These are phyloP conservation scores for Ramphastos sulfuratus DNA, from an alignment of 2,113 vertebrate species.

Conservation along the genomic window DNA sequence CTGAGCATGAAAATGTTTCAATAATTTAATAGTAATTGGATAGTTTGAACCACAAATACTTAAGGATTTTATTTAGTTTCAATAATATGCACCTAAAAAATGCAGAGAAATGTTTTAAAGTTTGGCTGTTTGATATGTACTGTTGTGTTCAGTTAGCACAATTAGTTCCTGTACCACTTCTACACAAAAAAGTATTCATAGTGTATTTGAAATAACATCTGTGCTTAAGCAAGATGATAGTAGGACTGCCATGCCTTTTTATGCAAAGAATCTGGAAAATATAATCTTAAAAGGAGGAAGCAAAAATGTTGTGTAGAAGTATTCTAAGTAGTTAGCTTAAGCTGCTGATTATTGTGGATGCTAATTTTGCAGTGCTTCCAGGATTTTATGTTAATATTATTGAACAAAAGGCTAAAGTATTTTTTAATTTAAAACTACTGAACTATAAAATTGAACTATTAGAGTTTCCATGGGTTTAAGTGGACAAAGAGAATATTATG, in stretches of 20 bases:
- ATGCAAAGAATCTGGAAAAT: slow-evolving; percentile 21
- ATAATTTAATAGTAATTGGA: not conserved
- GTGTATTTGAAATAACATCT: not conserved
- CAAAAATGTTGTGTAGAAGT: slow-evolving; percentile 6
- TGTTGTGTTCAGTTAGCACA: not conserved
- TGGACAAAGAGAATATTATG: slow-evolving; percentile 64
- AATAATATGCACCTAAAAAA: not conserved
- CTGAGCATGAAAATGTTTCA: not conserved
- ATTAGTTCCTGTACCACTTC: not conserved
- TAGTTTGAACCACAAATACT: not conserved
- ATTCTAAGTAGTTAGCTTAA: slow-evolving; percentile 44
- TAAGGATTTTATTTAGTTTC: not conserved
- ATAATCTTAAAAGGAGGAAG: slow-evolving; percentile 15
- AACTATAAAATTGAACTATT: slow-evolving; percentile 73
- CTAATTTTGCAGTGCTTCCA: slow-evolving; percentile 60
- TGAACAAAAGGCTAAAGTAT: slow-evolving; percentile 68
- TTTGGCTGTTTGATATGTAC: not conserved
- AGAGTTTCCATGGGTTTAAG: slow-evolving; percentile 54
- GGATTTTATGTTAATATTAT: slow-evolving; percentile 69
- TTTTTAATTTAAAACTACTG: slow-evolving; percentile 74
- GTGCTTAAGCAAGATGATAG: not conserved
- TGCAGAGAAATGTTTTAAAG: not conserved
- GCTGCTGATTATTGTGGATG: slow-evolving; percentile 50
- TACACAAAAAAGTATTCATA: not conserved
- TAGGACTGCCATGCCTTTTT: not conserved